A percentile compares a stretch with the other conserved stretches of the same genome.
Conservation (phyloP, 2,888 invertebrate species). For the Acrobasis consociella region DNA sequence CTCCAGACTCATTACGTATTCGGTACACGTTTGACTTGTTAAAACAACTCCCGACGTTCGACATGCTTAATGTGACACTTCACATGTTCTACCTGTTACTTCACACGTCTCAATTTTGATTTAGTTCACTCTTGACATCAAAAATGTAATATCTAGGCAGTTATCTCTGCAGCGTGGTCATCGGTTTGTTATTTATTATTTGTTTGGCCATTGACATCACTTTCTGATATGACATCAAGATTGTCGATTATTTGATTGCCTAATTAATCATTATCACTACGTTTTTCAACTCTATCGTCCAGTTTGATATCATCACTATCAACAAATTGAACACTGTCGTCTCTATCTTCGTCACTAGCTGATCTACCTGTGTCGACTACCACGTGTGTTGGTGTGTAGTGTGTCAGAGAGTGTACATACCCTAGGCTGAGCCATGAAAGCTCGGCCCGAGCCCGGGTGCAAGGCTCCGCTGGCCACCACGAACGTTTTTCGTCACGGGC, state of each 20-base stretch:
- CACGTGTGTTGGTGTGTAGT: slow-evolving; percentile 37
- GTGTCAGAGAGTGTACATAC: slow-evolving; percentile 81
- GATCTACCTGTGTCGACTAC: slow-evolving; percentile 34
- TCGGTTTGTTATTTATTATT: not conserved
- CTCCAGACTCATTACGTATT: slow-evolving; percentile 62
- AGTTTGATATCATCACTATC: slow-evolving; percentile 44
- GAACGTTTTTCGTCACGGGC: slow-evolving; percentile 78
- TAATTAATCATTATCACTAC: slow-evolving; percentile 15
- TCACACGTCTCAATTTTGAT: slow-evolving; percentile 47
- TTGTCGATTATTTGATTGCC: slow-evolving; percentile 1
- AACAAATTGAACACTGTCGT: slow-evolving; percentile 33
- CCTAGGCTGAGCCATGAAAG: slow-evolving; percentile 95
- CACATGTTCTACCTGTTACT: slow-evolving; percentile 37
- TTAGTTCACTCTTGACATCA: slow-evolving; percentile 38
- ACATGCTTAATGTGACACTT: slow-evolving; percentile 53
- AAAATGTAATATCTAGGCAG: slow-evolving; percentile 26
- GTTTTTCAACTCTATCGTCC: slow-evolving; percentile 9
- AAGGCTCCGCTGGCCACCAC: slow-evolving; percentile 82
- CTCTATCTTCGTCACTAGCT: slow-evolving; percentile 45
- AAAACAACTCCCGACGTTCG: slow-evolving; percentile 61
- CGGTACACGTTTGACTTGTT: slow-evolving; percentile 63
- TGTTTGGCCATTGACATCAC: not conserved
- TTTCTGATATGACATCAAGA: slow-evolving; percentile 3
- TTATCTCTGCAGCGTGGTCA: slow-evolving; percentile 34
- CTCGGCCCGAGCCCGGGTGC: slow-evolving; percentile 87